Evolutionary conservation across 2,797 vertebrate genomes (phyloP).

Genomic region (Crossoptilon crossoptilon): DNA sequence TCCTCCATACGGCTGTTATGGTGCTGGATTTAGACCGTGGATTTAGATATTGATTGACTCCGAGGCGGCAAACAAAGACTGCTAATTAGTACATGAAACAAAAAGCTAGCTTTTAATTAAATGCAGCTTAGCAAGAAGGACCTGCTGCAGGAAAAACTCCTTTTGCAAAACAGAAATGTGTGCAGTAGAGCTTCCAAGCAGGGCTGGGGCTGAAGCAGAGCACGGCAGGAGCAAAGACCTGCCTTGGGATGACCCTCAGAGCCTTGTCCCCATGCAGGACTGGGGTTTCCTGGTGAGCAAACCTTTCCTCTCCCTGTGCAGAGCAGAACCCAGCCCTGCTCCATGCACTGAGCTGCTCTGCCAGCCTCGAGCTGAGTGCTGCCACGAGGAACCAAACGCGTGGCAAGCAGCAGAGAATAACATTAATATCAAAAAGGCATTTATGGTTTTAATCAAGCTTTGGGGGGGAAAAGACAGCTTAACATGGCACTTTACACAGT

Average conservation of each 20-base stretch:
- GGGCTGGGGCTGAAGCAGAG: neutral
- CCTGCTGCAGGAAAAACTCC: neutral
- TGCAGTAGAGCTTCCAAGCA: neutral
- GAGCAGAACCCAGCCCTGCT: neutral
- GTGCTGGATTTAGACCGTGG: neutral
- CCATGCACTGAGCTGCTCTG: too few species aligned
- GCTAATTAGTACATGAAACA: slow-evolving; percentile 62
- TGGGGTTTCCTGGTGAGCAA: neutral
- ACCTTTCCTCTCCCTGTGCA: neutral
- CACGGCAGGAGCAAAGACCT: neutral
- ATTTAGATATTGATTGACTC: slow-evolving; percentile 48
- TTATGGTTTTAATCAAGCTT: slow-evolving; percentile 77
- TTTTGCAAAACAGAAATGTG: fast-evolving
- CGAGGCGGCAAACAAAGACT: slow-evolving; percentile 44
- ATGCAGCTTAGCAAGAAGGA: slow-evolving; percentile 34
- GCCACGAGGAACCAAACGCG: slow-evolving; percentile 11
- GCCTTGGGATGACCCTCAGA: neutral
- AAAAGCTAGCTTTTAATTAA: slow-evolving; percentile 76
- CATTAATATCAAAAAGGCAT: slow-evolving; percentile 71
- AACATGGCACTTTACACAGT: slow-evolving; percentile 62
- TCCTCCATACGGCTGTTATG: neutral
- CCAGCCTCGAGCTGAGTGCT: neutral
- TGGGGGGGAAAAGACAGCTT: slow-evolving; percentile 64
- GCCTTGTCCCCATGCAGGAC: neutral
- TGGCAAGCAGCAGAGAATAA: slow-evolving; percentile 9